These are phyloP conservation scores for Herpetotheres cachinnans DNA, from an alignment of 2,113 vertebrate species.

Conservation along the genomic window DNA sequence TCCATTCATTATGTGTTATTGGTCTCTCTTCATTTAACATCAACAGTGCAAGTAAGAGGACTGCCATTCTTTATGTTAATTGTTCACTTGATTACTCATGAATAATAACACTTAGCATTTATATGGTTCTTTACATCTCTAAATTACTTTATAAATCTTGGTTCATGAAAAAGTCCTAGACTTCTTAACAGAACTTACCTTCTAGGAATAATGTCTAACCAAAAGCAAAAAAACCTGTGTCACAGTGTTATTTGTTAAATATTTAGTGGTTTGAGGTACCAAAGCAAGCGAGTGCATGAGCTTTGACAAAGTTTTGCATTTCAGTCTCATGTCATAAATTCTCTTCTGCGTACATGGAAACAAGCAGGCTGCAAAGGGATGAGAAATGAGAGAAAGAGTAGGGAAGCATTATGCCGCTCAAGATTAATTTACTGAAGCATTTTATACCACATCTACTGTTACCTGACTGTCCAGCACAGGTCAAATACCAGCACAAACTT, in stretches of 20 bases:
- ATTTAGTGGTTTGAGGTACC: background rate
- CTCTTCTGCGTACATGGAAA: background rate
- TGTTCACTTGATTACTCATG: background rate
- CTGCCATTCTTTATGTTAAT: background rate
- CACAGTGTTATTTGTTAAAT: background rate
- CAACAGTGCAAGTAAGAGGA: conserved; percentile 35
- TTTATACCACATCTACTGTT: background rate
- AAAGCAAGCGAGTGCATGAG: background rate
- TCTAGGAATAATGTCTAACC: background rate
- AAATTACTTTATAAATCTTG: background rate
- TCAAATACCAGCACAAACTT: background rate
- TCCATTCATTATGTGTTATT: conserved; percentile 44
- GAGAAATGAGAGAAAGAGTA: background rate
- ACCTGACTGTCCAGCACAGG: background rate
- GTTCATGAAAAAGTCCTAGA: background rate
- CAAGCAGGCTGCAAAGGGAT: background rate
- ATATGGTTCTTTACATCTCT: background rate
- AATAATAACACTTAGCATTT: conserved; percentile 31
- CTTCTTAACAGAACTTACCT: background rate
- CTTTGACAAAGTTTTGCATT: background rate
- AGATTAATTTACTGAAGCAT: background rate
- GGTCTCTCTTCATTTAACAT: conserved; percentile 45
- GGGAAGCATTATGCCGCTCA: background rate
- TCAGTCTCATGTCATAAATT: background rate
- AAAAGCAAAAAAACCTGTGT: background rate